These are phyloP conservation scores for Heterodera filipjevi DNA, from an alignment of 2,888 invertebrate species.

Conservation along the genomic window DNA sequence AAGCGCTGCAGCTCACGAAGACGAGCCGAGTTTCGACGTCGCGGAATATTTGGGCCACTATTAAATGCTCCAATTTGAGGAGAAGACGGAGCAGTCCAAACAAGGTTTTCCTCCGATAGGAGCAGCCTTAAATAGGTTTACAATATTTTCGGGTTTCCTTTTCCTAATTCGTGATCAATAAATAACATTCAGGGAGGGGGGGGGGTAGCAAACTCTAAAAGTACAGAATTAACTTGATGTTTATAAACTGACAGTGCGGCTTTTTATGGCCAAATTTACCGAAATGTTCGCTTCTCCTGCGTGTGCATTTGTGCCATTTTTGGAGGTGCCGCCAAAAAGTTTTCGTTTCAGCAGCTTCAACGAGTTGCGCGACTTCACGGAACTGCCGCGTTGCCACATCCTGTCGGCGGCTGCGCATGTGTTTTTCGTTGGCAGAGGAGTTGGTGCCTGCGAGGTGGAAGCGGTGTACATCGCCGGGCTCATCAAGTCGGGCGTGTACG, in stretches of 20 bases:
- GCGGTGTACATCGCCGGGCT: not conserved
- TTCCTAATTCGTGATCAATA: too few species aligned
- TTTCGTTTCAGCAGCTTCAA: not conserved
- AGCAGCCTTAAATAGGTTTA: not conserved
- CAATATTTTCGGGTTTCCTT: not conserved
- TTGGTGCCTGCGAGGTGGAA: not conserved
- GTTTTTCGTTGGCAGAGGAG: not conserved
- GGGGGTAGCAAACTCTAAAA: too few species aligned
- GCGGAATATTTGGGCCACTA: not conserved
- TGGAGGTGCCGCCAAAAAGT: not conserved
- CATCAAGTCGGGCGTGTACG: not conserved
- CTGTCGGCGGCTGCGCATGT: not conserved
- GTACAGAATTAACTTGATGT: too few species aligned
- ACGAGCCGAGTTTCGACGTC: conserved; percentile 15
- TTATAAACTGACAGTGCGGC: too few species aligned
- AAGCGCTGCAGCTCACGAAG: conserved; percentile 22
- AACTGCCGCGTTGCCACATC: not conserved
- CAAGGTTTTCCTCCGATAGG: not conserved
- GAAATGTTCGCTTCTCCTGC: not conserved
- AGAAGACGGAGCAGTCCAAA: conserved; percentile 21
- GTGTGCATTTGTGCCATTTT: not conserved
- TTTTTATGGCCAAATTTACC: not conserved
- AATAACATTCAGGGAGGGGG: too few species aligned
- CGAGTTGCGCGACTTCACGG: conserved; percentile 14
- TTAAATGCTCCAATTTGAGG: conserved; percentile 8